Evolutionary conservation across 2,113 vertebrate species (phyloP).

Genomic region (Dipodomys spectabilis): DNA sequence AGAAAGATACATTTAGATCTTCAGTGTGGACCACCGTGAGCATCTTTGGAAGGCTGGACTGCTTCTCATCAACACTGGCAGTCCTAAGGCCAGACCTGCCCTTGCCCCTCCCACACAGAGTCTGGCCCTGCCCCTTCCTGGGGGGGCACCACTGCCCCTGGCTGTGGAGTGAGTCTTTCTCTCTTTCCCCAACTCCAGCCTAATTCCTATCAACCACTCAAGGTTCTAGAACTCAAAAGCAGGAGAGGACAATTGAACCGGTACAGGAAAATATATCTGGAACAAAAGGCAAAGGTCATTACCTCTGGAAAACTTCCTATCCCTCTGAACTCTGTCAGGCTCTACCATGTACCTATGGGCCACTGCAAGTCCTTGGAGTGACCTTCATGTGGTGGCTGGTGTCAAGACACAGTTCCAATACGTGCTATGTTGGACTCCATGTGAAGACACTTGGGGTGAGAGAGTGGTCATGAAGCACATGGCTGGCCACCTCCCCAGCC

Average conservation of each 20-base stretch:
- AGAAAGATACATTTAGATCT: not conserved
- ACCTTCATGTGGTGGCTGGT: not conserved
- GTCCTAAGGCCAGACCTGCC: not conserved
- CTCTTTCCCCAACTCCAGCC: not conserved
- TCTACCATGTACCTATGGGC: not conserved
- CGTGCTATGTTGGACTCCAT: no score
- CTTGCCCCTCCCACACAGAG: not conserved
- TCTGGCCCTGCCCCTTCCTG: not conserved
- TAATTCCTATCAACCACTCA: not conserved
- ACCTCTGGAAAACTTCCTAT: not conserved
- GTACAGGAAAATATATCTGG: not conserved
- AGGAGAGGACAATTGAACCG: not conserved
- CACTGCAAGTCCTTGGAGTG: not conserved
- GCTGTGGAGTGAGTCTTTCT: not conserved
- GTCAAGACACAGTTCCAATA: not conserved
- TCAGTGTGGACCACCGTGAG: not conserved
- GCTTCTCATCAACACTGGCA: not conserved
- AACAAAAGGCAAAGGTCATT: not conserved
- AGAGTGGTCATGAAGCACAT: not conserved
- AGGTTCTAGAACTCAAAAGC: conserved; percentile 39
- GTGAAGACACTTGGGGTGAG: not conserved
- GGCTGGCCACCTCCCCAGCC: not conserved
- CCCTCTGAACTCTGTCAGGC: not conserved
- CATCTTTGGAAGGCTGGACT: no score
- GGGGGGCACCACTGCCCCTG: not conserved